Base-by-base conservation (phyloP, 1,140 invertebrate genomes). In the Saxidomus purpurata region DNA sequence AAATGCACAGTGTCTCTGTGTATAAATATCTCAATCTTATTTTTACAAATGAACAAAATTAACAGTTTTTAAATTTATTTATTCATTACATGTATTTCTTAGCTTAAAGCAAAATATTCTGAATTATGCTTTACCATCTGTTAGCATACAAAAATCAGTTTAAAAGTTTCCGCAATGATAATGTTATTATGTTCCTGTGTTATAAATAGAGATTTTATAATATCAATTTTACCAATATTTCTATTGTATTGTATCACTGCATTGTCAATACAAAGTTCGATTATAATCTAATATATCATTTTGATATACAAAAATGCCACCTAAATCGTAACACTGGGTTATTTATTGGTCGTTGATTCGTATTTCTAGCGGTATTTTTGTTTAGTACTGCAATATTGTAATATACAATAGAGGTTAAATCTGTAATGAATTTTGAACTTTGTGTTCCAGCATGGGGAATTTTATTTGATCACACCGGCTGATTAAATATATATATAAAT, bases 351-450 rank as follows among this genome's bases (percentile, higher is more conserved):
- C n/a, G 15, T 63, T 63, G 25, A 28, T 28, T 63, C n/a, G 15
- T 63, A 63, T 63, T 63, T 63, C n/a, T 63, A 63, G n/a, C 59
- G n/a, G 52, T 55, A 55, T 15, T 55, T n/a, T 55, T 22, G n/a
- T 55, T 47, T 47, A 47, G 43, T 47, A 55, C 19, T 55, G 19
- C 8, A 55, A 15, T 55, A 55, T 55, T 55, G 52, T 55, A 55
- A 55, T 43, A 19, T 55, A 55, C 22, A n/a, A 55, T 55, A 55
- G 19, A 55, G 52, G 52, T 19, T 22, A 55, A 13, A 47, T 8
- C 52, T 13, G 22, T 13, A 3, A 55, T 22, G 19, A 55, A 19
- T 55, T 55, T 55, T 19, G 15, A n/a, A 55, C 52, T 55, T 19
- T 55, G 22, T 55, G 3, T 15, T 55, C 15, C 52, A 19, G 13